Evolutionary conservation across 2,113 vertebrate genomes (phyloP), one percentile per base, ranked within the genome.

Genomic region (Diglossa brunneiventris): DNA sequence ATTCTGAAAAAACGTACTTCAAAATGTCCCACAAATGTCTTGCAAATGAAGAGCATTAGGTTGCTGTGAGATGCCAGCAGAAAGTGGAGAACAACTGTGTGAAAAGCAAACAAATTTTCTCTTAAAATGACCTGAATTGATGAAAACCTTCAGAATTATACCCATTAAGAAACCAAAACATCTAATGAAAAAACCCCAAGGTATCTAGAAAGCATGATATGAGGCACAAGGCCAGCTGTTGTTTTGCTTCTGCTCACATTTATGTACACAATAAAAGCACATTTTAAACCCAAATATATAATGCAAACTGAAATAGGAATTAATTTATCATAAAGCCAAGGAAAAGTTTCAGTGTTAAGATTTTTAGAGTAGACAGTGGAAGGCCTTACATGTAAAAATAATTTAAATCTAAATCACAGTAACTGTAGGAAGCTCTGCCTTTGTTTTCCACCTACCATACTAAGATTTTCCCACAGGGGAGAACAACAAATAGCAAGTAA

Each of bases 351-450:
- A 68, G 68, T 83, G 11, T 35, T 66, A 63, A n/a, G 15, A 44
- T 68, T 77, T 80, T 90, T 42, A 47, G 33, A 63, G 39, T 13
- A 67, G 52, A 64, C 18, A 72, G 20, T 44, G 69, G 67, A 88
- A 94, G 2, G 18, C 42, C 37, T 90, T 61, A 59, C 3, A 17
- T 47, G 31, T 62, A 90, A 53, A 79, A 89, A 26, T 41, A 75
- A 53, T 90, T 93, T 62, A 27, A 90, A 83, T 85, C 67, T 91
- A 90, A 92, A 94, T 64, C 58, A 89, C 30, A 75, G 56, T 62
- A 75, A 61, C 44, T 75, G 22, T 37, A 90, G 66, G 89, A 90
- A 92, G 64, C 73, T 87, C 56, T 39, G n/a, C 44, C 62, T 92
- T 56, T 92, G 37, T 61, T 53, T 15, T 89, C 62, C 58, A 73